phyloP scores from a whole-genome alignment of 2,113 vertebrate genomes.

The Burhinus bistriatus region DNA sequence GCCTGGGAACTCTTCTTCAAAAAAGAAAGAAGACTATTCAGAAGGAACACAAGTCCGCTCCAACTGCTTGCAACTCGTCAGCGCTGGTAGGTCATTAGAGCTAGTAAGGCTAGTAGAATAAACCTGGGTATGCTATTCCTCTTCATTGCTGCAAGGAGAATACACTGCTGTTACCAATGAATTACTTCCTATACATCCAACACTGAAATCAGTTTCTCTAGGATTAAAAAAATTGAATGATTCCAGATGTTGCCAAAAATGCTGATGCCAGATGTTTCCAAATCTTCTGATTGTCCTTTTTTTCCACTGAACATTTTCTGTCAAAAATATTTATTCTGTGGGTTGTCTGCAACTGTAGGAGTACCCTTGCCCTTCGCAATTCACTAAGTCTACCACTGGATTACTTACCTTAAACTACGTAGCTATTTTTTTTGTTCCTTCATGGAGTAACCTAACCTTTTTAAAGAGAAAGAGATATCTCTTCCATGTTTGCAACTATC shows the following conservation, averaged over 20 bases:
- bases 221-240: background rate
- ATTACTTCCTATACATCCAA: background rate
- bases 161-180: background rate
- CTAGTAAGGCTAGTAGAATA: background rate
- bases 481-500: background rate
- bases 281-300: background rate
- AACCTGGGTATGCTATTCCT: background rate
- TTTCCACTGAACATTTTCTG: background rate
- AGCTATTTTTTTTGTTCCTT: background rate
- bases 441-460: background rate
- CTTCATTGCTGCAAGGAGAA: background rate
- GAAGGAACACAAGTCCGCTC: background rate
- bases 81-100: background rate
- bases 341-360: background rate
- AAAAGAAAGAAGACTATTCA: background rate
- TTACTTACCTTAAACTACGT: background rate
- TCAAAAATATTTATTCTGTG: background rate
- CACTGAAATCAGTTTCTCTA: background rate
- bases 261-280: background rate
- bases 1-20: background rate
- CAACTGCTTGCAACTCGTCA: background rate
- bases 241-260: background rate
- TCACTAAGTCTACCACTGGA: background rate
- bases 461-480: background rate
- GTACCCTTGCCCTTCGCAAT: background rate